Evolutionary conservation across 2,888 invertebrate species (phyloP).

Genomic region (Phragmatobia fuliginosa): DNA sequence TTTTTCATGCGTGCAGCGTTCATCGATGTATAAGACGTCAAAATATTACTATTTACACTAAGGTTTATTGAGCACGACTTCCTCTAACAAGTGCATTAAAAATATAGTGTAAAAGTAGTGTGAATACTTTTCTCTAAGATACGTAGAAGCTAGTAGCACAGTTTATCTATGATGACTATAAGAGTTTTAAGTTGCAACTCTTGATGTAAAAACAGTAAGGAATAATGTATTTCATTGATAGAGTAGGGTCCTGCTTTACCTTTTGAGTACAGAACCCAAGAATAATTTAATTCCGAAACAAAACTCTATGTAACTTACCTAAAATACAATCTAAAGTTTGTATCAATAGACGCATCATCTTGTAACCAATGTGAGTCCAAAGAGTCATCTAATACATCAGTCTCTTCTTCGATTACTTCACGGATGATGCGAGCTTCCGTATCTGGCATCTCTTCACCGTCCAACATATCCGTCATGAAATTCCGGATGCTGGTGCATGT

Average conservation of each 20-base stretch:
- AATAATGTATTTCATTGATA: too few species aligned
- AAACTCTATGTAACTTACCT: constrained; percentile 55
- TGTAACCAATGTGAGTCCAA: constrained; percentile 80
- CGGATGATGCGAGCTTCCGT: constrained; percentile 74
- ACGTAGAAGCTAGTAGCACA: too few species aligned
- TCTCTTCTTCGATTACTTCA: constrained; percentile 78
- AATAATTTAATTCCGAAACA: not conserved
- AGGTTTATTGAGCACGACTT: not conserved
- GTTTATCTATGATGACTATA: too few species aligned
- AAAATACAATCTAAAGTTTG: constrained; percentile 69
- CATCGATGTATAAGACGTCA: too few species aligned
- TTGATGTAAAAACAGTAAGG: too few species aligned
- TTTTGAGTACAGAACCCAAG: too few species aligned
- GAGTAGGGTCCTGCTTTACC: too few species aligned
- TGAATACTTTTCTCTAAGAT: not conserved
- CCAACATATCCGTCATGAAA: constrained; percentile 77
- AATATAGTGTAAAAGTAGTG: not conserved
- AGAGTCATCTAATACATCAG: constrained; percentile 77
- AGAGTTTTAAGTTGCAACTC: too few species aligned
- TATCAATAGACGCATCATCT: constrained; percentile 72
- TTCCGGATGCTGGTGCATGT: constrained; percentile 81
- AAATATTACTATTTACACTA: too few species aligned
- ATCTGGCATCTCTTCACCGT: constrained; percentile 72
- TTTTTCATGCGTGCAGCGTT: too few species aligned
- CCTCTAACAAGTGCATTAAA: not conserved